Base-by-base conservation (phyloP, 2,113 vertebrate genomes). In the Scolopax mira region DNA sequence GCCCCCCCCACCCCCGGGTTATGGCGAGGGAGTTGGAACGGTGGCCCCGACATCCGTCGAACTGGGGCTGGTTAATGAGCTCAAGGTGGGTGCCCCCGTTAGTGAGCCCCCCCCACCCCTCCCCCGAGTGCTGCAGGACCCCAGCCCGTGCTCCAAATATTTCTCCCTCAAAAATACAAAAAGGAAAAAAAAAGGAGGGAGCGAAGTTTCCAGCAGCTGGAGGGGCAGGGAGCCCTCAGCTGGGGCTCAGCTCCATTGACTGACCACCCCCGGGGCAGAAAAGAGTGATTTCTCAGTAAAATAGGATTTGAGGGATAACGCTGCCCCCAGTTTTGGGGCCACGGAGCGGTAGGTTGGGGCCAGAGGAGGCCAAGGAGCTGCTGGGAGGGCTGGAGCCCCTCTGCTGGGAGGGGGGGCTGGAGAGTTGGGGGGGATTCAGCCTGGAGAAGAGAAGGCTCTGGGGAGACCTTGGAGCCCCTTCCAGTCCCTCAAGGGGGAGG, bases 1-100 rank as follows among this genome's bases (percentile, higher is more conserved):
- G 2, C 6, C 8, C 33, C 39, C 27, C 39, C 3, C 2, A 2
- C 39, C 27, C 39, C 3, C 2, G 2, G 0, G 19, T 18, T 9
- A 14, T 1, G 0, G n/a, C 1, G 4, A 49, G 52, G 65, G 8
- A 58, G 8, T 6, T 0, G 9, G 1, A 17, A 27, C 22, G 8
- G 0, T 10, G 4, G 52, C 41, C 51, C n/a, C 27, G 2, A 4
- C 33, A 1, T 14, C 27, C 14, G 10, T 31, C 2, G 5, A 42
- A 30, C 14, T 7, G 16, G 28, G 3, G 21, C 28, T 7, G 49
- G 49, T 21, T 12, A 15, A 25, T 2, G 30, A 33, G 70, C 14
- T 18, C 6, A 5, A 25, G 35, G 16, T 3, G 11, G 49, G 49
- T 3, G 31, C 25, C 25, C 49, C 30, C 17, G 10, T 10, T 5